Base-by-base conservation (phyloP, 2,888 invertebrate species). In the Mechanitis messenoides region DNA sequence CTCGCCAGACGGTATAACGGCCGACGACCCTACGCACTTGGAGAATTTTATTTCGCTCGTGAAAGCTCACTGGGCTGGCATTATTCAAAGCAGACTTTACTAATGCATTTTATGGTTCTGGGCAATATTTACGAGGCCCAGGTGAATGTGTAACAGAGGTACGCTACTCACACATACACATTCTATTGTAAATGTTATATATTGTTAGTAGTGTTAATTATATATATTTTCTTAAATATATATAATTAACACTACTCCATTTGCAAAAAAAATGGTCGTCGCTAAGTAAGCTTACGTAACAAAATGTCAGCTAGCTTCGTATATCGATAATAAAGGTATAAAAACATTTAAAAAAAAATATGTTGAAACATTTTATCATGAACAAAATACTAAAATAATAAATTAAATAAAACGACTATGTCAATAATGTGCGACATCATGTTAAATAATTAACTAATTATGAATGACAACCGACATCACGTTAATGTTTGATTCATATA, bases 51-150 rank as follows among this genome's bases (percentile, higher is more conserved):
- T 66, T 66, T 64, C 56, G 56, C 53, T 58, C 61, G 61, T 54
- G 58, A 78, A 75, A 74, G 68, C 68, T 66, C 62, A 60, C 60
- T 62, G 66, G 60, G 74, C 74, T 65, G 71, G 75, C 82, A 83
- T 86, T 86, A 84, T 84, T 86, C 84, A 85, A 81, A 79, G 78
- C 77, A 81, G 81, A 80, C 79, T 83, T 66, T 84, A 85, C 84
- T 85, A 85, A 86, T 85, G 85, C 85, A 85, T 85, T 86, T 85
- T 84, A 86, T 82, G 86, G 81, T 78, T 80, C 78, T 76, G 74
- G 76, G 78, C 77, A 79, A 81, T 84, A 86, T 86, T 86, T 85
- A 85, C 79, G 85, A 80, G 84, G 74, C 84, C 78, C 85, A 85
- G 84, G 85, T 85, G 84, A 77, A 77, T 72, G 74, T 77, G 78